phyloP scores from a whole-genome alignment of 2,797 vertebrate species.

The Cyclura pinguis region DNA sequence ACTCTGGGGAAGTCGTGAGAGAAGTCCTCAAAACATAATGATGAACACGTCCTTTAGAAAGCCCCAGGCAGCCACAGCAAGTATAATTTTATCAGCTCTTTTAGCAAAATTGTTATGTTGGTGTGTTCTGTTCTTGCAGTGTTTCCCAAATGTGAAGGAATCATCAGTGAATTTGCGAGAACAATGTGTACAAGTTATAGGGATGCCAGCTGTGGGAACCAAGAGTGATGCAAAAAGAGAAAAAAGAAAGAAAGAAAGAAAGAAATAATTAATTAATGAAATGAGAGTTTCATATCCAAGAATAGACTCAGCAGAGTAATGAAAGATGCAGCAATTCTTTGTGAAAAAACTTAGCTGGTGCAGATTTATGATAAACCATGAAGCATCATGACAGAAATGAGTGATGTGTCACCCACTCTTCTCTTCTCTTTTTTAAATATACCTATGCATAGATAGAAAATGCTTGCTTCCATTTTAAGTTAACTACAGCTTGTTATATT shows the following conservation, averaged over 20 bases:
- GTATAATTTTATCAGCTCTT: constrained; percentile 15
- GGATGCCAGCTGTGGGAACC: background rate
- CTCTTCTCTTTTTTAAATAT: background rate
- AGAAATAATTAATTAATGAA: too few species aligned
- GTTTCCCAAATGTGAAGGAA: constrained; percentile 2
- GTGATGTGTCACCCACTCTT: background rate
- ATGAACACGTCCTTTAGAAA: constrained; percentile 17
- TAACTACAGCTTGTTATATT: background rate
- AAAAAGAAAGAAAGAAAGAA: background rate
- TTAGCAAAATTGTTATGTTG: constrained; percentile 12
- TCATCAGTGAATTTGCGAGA: constrained; percentile 1
- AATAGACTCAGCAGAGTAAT: background rate
- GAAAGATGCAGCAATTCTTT: background rate
- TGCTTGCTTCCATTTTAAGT: background rate
- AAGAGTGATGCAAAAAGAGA: background rate
- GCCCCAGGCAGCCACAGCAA: constrained; percentile 3
- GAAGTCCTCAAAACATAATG: constrained; percentile 32
- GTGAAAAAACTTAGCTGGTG: too few species aligned
- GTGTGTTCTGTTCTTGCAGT: constrained; percentile 12
- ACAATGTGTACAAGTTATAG: constrained; percentile 9
- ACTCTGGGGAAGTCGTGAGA: constrained; percentile 21
- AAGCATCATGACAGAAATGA: background rate
- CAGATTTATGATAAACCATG: background rate
- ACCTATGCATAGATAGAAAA: background rate
- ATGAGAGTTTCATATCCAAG: background rate